Evolutionary conservation across 2,888 invertebrate species (phyloP), one percentile per base, ranked within the genome.

Genomic region (Listrodromus nycthemerus): DNA sequence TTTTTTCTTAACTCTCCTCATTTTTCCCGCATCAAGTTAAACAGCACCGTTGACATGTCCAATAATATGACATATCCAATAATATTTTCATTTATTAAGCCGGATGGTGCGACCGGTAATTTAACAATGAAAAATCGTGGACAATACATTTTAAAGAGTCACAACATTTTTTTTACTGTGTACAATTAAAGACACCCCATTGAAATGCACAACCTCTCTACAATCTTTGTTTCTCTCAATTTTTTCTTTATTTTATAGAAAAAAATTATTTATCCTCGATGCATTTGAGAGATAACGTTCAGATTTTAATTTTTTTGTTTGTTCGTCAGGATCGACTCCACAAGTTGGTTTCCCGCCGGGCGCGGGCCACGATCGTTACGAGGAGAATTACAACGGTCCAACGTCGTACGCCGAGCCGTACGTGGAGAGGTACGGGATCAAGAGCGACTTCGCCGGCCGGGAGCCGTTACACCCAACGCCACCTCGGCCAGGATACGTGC

Each of bases 381-480:
- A 93, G 81, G 93, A 93, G 77, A 90, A 91, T 67, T 93, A 93
- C 88, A 93, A 93, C 84, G 93, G 93, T 4, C 93, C 93, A 24
- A 90, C 93, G 27, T 91, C 92, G 21, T 93, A 93, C 76, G 91
- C 92, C 65, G 93, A 93, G 79, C 92, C 93, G 1, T 93, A 93
- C 86, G 93, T 92, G 13, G 93, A 93, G 81, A 91, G 93, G 85
- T 93, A 93, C 82, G 92, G 92, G 6, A 89, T 93, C 41, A 93
- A 93, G 87, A 92, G 88, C 81, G 93, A 93, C 19, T 93, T 93
- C 80, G 89, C 90, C 82, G 92, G 92, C 30, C 92, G 93, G 78
- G 93, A 93, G 82, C 92, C 93, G 10, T 87, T 93, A 50, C 93
- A 93, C 88, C 93, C 93, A 70, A 93, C 93, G 69, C 93, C 93